Conservation (phyloP, 2,888 invertebrate genomes). For the Xanthia togata region DNA sequence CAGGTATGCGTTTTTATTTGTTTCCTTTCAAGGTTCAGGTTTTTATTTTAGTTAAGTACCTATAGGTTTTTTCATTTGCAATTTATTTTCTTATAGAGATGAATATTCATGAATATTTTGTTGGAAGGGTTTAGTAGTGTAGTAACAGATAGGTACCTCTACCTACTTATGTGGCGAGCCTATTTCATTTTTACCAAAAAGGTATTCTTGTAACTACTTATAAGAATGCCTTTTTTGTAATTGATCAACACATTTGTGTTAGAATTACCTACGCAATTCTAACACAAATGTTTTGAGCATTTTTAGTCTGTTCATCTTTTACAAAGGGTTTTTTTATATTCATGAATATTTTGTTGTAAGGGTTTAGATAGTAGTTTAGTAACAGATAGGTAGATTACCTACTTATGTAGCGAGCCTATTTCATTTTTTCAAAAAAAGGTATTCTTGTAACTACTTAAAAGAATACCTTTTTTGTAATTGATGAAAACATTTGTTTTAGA, state of each 20-base stretch:
- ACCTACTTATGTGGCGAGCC: background rate
- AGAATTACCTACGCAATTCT: too few relatives aligned
- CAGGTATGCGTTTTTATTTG: background rate
- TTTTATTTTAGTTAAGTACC: background rate
- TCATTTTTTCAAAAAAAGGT: background rate
- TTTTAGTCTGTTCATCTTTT: background rate
- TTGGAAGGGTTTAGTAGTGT: background rate
- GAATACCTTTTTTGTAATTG: too few relatives aligned
- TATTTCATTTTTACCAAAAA: background rate
- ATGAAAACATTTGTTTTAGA: too few relatives aligned
- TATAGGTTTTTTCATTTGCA: background rate
- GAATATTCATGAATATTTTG: background rate
- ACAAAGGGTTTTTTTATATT: background rate
- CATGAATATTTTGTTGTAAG: too few relatives aligned
- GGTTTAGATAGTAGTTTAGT: too few relatives aligned
- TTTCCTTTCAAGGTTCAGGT: background rate
- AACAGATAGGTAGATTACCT: too few relatives aligned
- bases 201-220: too few relatives aligned
- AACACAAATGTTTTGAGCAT: background rate
- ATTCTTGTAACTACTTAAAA: too few relatives aligned
- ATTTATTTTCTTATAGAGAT: background rate
- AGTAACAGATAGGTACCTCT: too few relatives aligned
- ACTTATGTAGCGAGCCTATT: too few relatives aligned
- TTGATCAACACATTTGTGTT: too few relatives aligned
- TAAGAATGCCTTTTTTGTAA: too few relatives aligned